These are phyloP conservation scores for Neria commutata DNA, from an alignment of 2,888 invertebrate species.

Conservation along the genomic window DNA sequence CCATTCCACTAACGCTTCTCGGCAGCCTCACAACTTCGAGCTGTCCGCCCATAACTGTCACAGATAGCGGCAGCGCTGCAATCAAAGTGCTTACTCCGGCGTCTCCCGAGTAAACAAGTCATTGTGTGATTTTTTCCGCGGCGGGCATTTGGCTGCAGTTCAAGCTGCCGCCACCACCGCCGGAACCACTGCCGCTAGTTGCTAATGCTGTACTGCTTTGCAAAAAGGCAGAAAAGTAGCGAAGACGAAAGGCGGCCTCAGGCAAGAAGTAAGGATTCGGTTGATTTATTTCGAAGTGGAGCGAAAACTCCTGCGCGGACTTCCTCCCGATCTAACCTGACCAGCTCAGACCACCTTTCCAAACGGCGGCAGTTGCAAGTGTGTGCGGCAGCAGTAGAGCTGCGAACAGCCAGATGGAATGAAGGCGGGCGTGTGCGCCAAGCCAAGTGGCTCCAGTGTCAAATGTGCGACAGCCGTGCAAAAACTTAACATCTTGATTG, in stretches of 20 bases:
- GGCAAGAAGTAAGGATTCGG: background rate
- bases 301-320: no score
- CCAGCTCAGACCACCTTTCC: no score
- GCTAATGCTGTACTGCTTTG: no score
- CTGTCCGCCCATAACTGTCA: constrained; percentile 53
- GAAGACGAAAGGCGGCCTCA: no score
- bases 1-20: no score
- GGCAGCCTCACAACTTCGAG: constrained; percentile 3
- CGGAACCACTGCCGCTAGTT: background rate
- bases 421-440: constrained; percentile 4
- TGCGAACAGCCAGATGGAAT: background rate
- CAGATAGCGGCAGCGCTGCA: constrained; percentile 31
- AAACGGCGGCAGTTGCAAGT: constrained; percentile 14
- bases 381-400: background rate
- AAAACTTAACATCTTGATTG: constrained; percentile 15
- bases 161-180: constrained; percentile 31
- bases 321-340: no score
- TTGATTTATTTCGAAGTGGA: background rate
- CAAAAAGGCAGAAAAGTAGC: background rate
- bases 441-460: constrained; percentile 37
- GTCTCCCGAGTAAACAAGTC: constrained; percentile 45
- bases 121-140: constrained; percentile 35
- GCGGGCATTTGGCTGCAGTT: constrained; percentile 43
- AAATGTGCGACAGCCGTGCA: constrained; percentile 22
- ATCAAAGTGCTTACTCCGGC: background rate